Conservation (phyloP, 2,113 vertebrate genomes). For the Fulica atra region DNA sequence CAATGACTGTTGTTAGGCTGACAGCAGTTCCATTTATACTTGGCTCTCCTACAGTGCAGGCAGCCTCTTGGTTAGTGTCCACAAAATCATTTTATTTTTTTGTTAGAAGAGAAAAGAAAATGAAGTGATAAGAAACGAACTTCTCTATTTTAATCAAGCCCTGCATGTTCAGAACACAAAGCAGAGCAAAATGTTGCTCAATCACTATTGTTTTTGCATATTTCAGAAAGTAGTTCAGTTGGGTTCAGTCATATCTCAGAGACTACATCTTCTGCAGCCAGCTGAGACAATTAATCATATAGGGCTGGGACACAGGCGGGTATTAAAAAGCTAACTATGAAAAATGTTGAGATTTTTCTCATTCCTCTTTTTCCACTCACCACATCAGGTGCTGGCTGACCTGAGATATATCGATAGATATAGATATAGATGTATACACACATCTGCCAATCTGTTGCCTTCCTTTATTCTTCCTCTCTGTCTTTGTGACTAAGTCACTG, state of each 20-base stretch:
- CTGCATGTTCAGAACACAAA: constrained; percentile 48
- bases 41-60: not conserved
- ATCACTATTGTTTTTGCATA: constrained; percentile 46
- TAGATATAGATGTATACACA: not conserved
- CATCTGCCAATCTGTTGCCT: not conserved
- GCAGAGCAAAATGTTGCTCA: constrained; percentile 35
- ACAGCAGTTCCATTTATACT: not conserved
- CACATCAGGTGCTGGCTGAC: not conserved
- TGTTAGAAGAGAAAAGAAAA: not conserved
- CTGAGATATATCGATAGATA: too few relatives aligned
- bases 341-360: not conserved
- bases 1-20: not conserved
- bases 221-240: constrained; percentile 31
- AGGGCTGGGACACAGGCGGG: not conserved
- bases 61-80: not conserved
- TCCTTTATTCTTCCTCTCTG: not conserved
- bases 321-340: not conserved
- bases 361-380: not conserved
- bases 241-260: constrained; percentile 40
- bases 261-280: not conserved
- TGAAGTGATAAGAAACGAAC: constrained; percentile 3
- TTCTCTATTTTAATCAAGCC: constrained; percentile 46
- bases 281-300: not conserved
- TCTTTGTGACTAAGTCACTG: not conserved
- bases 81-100: constrained; percentile 9